Base-by-base conservation (phyloP, 2,113 vertebrate genomes). In the Illadopsis cleaveri region DNA sequence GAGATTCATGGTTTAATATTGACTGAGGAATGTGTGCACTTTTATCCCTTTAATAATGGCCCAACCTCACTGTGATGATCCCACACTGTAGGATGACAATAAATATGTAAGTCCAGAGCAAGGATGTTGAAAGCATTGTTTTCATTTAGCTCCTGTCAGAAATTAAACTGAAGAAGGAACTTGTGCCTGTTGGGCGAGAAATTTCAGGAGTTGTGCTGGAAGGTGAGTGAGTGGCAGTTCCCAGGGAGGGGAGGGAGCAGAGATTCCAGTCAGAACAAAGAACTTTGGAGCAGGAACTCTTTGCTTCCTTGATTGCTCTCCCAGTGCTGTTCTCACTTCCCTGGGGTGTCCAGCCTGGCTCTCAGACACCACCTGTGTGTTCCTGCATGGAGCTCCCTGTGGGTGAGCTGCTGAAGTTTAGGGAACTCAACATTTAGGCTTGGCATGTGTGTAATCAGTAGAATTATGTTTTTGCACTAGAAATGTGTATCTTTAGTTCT, bases 181-280 rank as follows among this genome's bases (percentile, higher is more conserved):
- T 98, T 9, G 91, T 99, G 66, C 99, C 99, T 68, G 98, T 99
- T 35, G 99, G 99, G 75, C 98, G 99, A 95, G 99, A 99, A 97
- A 97, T 99, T 89, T 98, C 98, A 23, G 99, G 99, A 42, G 95
- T 99, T 37, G 98, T 99, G 51, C 96, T 99, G 93, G 98, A 99
- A 98, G 99, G 99, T 99, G 80, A 96, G 97, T 92, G 70, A n/a
- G 18, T 35, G 16, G 9, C 60, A 30, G 10, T 73, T 45, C 66
- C 56, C 71, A 44, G 38, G 79, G 35, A 82, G 54, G 38, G 51
- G 23, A 17, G 42, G 45, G 31, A 82, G 62, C n/a, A 57, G 80
- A 69, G 84, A 48, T 50, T 77, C 8, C 83, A 37, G 70, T 1
- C 37, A 69, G 66, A 45, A 6, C 45, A 38, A 24, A 38, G 35